Evolutionary conservation across 2,113 vertebrate species (phyloP), one percentile per base, ranked within the genome.

Genomic region (Anthoscopus minutus): DNA sequence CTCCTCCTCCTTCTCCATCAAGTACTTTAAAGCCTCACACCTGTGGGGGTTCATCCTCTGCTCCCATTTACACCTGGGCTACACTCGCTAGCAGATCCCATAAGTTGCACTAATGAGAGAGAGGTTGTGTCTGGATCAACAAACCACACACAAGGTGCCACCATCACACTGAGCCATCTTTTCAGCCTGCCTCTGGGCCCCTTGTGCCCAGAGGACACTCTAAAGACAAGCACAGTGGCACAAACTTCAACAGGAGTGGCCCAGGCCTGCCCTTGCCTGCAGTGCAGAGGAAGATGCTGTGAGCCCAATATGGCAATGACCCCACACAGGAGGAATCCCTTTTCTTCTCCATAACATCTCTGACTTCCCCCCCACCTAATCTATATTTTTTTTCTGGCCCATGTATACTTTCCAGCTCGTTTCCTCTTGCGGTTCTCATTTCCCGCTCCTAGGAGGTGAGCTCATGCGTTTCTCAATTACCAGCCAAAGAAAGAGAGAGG

Each of bases 391-490:
- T 94, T 92, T 84, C 91, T 11, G 12, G 78, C 82, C 81, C 27
- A 51, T 91, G 85, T 96, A 94, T 86, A 78, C 87, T 97, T 97
- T 97, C 96, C 96, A 97, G 89, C 94, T 96, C n/a, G 81, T 96
- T 97, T 97, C 97, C 93, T 96, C 94, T 94, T 95, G 94, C 70
- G 85, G 94, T 95, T 96, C 96, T 96, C 94, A 91, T 96, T 96
- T 97, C 93, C 96, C 92, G 88, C 96, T 97, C 96, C 84, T 96
- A 97, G 86, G 94, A 96, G 96, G 94, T 96, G 96, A 97, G 95
- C 96, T 97, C 97, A 97, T 97, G 88, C 40, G 30, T 97, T 96
- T 96, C 96, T 96, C 89, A 97, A 95, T 96, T 96, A 94, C 94
- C 89, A 95, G 93, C 93, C 93, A 96, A 92, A 96, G 94, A 96